Conservation (phyloP, 2,888 invertebrate species). For the Linnaemya vulpina region DNA sequence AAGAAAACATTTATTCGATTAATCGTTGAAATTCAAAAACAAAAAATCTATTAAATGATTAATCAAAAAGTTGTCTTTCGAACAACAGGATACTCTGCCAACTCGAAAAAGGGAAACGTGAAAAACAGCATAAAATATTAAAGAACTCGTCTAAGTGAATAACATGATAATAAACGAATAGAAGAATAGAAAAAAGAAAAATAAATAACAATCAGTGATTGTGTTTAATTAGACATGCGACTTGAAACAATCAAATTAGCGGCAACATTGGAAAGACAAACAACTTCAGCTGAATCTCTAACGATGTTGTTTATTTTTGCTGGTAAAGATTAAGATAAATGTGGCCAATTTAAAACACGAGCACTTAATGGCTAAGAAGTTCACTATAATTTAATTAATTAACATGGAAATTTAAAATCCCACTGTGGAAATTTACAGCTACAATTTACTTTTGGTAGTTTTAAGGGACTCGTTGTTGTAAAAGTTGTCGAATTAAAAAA, state of each 20-base stretch:
- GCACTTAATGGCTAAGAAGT: background rate
- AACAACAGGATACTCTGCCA: background rate
- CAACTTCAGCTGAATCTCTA: slow-evolving; percentile 43
- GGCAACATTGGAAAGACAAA: slow-evolving; percentile 6
- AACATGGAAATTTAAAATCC: background rate
- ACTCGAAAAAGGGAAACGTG: background rate
- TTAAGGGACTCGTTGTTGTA: no score
- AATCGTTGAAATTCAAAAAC: no score
- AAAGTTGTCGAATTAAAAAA: no score
- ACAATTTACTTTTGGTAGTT: background rate
- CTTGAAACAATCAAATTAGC: slow-evolving; percentile 22
- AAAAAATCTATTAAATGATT: no score
- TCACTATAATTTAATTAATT: background rate
- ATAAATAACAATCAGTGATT: slow-evolving; percentile 36
- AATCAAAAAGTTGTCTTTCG: no score
- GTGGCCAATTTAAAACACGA: background rate
- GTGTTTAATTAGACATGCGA: slow-evolving; percentile 62
- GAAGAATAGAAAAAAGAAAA: background rate
- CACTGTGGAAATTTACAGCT: background rate
- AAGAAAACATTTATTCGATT: no score
- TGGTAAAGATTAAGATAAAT: slow-evolving; percentile 12
- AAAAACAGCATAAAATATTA: slow-evolving; percentile 50
- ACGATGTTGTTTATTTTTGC: background rate
- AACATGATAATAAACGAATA: background rate
- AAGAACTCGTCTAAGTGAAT: slow-evolving; percentile 16